phyloP scores from a whole-genome alignment of 2,113 vertebrate species.

The Proteles cristata region DNA sequence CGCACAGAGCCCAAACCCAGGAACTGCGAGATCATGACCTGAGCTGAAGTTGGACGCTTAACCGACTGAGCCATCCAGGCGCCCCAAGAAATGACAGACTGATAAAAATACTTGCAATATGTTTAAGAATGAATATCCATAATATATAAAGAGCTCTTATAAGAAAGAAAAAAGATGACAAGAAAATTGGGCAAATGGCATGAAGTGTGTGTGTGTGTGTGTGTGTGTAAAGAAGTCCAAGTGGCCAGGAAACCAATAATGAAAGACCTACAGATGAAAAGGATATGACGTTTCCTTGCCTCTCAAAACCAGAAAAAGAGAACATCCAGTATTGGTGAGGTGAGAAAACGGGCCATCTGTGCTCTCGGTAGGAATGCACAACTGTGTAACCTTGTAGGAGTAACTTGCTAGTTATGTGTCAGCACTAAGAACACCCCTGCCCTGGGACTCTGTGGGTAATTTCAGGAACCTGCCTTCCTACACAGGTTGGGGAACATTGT shows the following conservation, averaged over 20 bases:
- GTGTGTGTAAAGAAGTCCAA: neutral
- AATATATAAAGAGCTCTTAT: neutral
- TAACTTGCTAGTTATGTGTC: neutral
- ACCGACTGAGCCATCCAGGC: too few species aligned
- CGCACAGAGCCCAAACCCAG: too few species aligned
- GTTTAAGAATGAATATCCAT: neutral
- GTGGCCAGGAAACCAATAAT: neutral
- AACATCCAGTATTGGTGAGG: too few species aligned
- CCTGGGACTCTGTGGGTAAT: neutral
- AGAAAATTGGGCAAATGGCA: too few species aligned
- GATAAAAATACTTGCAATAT: neutral
- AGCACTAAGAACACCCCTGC: neutral
- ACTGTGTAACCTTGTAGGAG: neutral
- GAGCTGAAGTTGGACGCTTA: too few species aligned
- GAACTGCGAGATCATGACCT: too few species aligned
- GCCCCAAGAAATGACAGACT: neutral
- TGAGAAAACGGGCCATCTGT: neutral
- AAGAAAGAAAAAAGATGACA: neutral
- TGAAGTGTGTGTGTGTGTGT: too few species aligned
- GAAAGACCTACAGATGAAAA: neutral
- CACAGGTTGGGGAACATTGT: neutral
- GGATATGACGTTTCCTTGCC: neutral
- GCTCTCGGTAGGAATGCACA: neutral
- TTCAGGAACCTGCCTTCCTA: neutral
- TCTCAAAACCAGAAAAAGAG: neutral